Evolutionary conservation across 2,888 invertebrate species (phyloP).

Genomic region (Drosophila atripex): DNA sequence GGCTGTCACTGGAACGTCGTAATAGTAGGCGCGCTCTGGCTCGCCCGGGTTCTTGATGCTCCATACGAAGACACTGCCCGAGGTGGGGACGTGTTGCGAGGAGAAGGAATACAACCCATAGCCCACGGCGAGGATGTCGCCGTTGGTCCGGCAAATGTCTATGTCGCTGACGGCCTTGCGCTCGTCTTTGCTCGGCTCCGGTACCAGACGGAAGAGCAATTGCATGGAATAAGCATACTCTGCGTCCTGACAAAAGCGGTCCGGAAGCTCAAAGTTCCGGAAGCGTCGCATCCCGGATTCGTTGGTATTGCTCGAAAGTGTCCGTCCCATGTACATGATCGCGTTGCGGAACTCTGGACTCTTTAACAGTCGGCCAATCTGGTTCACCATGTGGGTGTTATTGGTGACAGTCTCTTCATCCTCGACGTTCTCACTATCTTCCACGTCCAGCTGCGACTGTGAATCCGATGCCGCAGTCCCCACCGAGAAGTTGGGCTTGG

Average conservation of each 20-base stretch:
- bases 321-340: constrained; percentile 87
- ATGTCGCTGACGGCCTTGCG: constrained; percentile 86
- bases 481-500: background rate
- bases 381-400: constrained; percentile 53
- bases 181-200: constrained; percentile 82
- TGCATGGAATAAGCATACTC: constrained; percentile 88
- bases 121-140: constrained; percentile 89
- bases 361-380: constrained; percentile 16
- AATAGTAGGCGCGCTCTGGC: constrained; percentile 89
- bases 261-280: constrained; percentile 86
- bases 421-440: constrained; percentile 9
- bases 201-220: constrained; percentile 88
- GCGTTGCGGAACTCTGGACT: constrained; percentile 85
- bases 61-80: constrained; percentile 90
- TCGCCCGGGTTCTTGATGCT: constrained; percentile 91
- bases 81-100: constrained; percentile 83
- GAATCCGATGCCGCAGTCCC: background rate
- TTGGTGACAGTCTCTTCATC: constrained; percentile 34
- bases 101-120: constrained; percentile 89
- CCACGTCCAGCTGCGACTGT: background rate
- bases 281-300: constrained; percentile 88
- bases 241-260: constrained; percentile 86
- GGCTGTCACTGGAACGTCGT: constrained; percentile 87
- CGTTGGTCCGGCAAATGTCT: constrained; percentile 87
- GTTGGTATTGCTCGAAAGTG: constrained; percentile 88